A percentile compares a stretch with the other conserved stretches of the same genome.
phyloP scores from a whole-genome alignment of 1,140 invertebrate genomes.

The Lasioglossum baleicum region DNA sequence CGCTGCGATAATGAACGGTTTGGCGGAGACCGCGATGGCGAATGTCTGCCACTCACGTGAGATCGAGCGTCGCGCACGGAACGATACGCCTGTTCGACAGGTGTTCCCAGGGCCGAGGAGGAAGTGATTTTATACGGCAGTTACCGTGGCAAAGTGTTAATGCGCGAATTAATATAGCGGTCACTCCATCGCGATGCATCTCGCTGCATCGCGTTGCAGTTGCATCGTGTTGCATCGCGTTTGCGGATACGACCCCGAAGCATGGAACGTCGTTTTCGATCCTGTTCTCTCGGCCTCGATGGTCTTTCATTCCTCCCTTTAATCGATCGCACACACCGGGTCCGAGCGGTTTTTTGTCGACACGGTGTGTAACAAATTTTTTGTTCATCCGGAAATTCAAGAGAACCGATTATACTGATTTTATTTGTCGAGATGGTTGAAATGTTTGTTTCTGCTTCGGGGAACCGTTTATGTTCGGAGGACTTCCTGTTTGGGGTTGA shows the following conservation, averaged over 20 bases:
- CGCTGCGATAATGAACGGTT: conserved; percentile 47
- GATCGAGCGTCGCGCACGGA: conserved; percentile 49
- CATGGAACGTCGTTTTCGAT: background rate
- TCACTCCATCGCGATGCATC: conserved; percentile 37
- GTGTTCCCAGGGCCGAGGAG: conserved; percentile 54
- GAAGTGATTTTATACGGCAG: conserved; percentile 62
- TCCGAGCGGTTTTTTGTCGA: no score
- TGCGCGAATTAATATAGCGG: conserved; percentile 65
- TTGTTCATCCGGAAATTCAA: no score
- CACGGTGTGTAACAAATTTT: no score
- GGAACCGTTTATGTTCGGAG: no score
- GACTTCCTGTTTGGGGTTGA: no score
- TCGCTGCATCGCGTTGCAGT: conserved; percentile 1
- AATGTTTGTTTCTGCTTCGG: no score
- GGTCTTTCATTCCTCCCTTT: background rate
- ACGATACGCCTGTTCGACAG: conserved; percentile 52
- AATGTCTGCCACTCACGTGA: conserved; percentile 48
- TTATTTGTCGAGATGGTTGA: no score
- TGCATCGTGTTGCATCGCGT: conserved; percentile 33
- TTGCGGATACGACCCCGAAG: conserved; percentile 31
- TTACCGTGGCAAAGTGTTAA: conserved; percentile 60
- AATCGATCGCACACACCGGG: background rate
- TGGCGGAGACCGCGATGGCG: conserved; percentile 22
- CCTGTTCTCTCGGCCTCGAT: background rate
- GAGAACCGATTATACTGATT: no score